Conservation (phyloP, 2,888 invertebrate species). For the Pachliopta kotzebuea region DNA sequence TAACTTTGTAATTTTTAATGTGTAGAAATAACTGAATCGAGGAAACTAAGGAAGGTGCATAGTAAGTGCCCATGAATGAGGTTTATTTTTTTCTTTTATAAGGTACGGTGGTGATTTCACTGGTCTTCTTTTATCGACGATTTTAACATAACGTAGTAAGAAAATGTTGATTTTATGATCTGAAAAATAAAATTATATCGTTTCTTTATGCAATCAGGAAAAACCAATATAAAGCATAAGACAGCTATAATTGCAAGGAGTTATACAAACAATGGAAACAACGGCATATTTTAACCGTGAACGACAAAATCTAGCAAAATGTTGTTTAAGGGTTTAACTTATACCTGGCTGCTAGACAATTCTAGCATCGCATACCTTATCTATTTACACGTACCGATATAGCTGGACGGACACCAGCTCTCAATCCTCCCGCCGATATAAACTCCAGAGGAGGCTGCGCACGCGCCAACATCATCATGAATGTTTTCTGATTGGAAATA, state of each 20-base stretch:
- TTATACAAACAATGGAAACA: background rate
- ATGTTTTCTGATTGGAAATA: constrained; percentile 41
- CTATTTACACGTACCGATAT: constrained; percentile 38
- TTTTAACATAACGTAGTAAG: constrained; percentile 45
- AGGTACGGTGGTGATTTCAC: background rate
- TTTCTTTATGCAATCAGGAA: background rate
- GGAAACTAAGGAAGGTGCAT: background rate
- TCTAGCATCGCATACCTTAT: background rate
- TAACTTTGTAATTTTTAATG: too few relatives aligned
- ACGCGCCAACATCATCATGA: constrained; percentile 39
- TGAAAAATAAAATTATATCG: constrained; percentile 36
- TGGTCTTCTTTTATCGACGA: constrained; percentile 33
- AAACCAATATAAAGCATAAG: background rate
- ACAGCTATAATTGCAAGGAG: background rate
- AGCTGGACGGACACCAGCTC: constrained; percentile 44
- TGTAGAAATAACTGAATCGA: too few relatives aligned
- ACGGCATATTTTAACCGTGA: too few relatives aligned
- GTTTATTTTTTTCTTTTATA: background rate
- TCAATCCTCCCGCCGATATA: constrained; percentile 42
- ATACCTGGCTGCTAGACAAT: background rate
- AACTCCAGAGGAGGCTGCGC: constrained; percentile 42
- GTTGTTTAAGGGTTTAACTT: background rate
- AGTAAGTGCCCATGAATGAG: background rate
- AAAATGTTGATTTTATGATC: constrained; percentile 46
- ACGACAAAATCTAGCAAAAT: too few relatives aligned